phyloP scores from a whole-genome alignment of 2,888 invertebrate species.

The Andrena haemorrhoa region DNA sequence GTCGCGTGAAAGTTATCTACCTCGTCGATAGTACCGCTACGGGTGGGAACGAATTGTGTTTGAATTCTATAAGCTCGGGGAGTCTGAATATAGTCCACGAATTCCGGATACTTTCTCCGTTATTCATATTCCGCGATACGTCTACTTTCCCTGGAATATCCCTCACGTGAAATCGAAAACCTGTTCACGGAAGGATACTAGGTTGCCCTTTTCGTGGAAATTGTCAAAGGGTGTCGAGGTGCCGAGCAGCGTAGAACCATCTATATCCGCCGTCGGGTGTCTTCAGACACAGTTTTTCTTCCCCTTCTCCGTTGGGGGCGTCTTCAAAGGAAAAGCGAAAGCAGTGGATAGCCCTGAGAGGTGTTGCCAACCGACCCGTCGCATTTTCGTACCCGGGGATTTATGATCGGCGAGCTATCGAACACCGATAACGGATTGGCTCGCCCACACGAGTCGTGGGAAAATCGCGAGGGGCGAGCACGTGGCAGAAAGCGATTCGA shows the following conservation, averaged over 20 bases:
- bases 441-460: slow-evolving; percentile 40
- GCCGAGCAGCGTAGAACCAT: slow-evolving; percentile 5
- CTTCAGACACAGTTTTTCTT: slow-evolving; percentile 26
- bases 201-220: neutral
- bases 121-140: neutral
- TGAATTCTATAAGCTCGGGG: no score
- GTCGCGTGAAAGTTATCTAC: neutral
- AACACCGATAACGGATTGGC: slow-evolving; percentile 50
- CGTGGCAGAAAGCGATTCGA: slow-evolving; percentile 36
- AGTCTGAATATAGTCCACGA: no score
- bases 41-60: no score
- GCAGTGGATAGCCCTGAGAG: slow-evolving; percentile 43
- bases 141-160: neutral
- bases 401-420: slow-evolving; percentile 72
- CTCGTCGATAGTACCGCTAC: neutral
- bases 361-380: slow-evolving; percentile 62
- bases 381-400: slow-evolving; percentile 66
- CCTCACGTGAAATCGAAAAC: neutral
- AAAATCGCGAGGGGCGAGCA: slow-evolving; percentile 48
- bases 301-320: slow-evolving; percentile 3
- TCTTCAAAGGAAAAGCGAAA: slow-evolving; percentile 28
- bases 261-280: slow-evolving; percentile 46
- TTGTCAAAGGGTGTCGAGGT: neutral
- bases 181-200: neutral
- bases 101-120: neutral